Base-by-base conservation (phyloP, 2,888 invertebrate genomes). In the Ceraclea dissimilis region DNA sequence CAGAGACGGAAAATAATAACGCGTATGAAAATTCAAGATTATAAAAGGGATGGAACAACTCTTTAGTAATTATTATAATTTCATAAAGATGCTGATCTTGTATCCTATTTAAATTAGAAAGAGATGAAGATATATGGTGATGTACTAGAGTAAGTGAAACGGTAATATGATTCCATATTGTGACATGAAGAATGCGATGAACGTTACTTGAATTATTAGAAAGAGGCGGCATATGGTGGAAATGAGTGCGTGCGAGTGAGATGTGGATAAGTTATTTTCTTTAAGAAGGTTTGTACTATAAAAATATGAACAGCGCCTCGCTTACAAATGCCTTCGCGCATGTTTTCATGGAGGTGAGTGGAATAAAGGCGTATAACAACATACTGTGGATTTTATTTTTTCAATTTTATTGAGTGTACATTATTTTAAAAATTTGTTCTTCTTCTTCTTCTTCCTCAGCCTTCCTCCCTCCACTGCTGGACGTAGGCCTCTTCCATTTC, bases 101-200 rank as follows among this genome's bases (percentile, higher is more conserved):
- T n/a, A 16, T 39, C 2, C n/a, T 16, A 39, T 39, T n/a, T 39
- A 39, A 39, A 39, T 39, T n/a, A 39, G 39, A 39, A 39, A 39
- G 39, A 39, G 39, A 39, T 13, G 13, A 13, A 39, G 13, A 8
- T 39, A 39, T 39, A 39, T 16, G 39, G 13, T 4, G 16, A 8
- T 13, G 16, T 39, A 8, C 13, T 8, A 8, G 16, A 8, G 13
- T 39, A 19, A 46, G 13, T 19, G 46, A 19, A 20, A 46, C 20
- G 19, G 20, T 11, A 19, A 18, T 46, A 46, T 46, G 11, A 46
- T 46, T 39, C 13, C 39, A 39, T 39, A 39, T 39, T 39, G 39
- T 39, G 39, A 39, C 39, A 39, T 39, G 16, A 49, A 49, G 49
- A 49, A 49, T 49, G 49, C 49, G 49, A 20, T 20, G 49, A 20